A percentile compares a stretch with the other conserved stretches of the same genome.
Conservation (phyloP, 2,888 invertebrate species). For the Emmelina monodactyla region DNA sequence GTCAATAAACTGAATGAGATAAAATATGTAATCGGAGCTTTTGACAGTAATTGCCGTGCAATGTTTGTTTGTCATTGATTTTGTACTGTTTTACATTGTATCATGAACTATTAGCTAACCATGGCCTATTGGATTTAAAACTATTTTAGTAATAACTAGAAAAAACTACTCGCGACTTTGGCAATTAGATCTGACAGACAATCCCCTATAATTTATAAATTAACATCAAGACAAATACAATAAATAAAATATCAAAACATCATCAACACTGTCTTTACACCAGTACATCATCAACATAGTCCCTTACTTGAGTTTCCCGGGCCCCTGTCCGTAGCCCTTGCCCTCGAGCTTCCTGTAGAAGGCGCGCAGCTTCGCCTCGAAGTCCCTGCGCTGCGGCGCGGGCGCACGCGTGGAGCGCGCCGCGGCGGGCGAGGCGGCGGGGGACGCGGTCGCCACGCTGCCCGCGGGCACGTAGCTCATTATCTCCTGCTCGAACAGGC, state of each 20-base stretch:
- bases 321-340: constrained; percentile 97
- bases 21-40: too few relatives aligned
- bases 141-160: too few relatives aligned
- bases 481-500: constrained; percentile 97
- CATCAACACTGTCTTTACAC: neutral
- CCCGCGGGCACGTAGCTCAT: constrained; percentile 92
- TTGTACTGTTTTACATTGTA: too few relatives aligned
- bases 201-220: too few relatives aligned
- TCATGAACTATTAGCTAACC: too few relatives aligned
- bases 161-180: too few relatives aligned
- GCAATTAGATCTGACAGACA: too few relatives aligned
- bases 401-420: constrained; percentile 83
- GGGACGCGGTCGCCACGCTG: constrained; percentile 65
- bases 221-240: neutral
- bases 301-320: constrained; percentile 93
- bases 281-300: neutral
- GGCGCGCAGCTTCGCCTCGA: constrained; percentile 92
- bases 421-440: constrained; percentile 83
- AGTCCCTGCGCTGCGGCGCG: constrained; percentile 91
- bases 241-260: neutral
- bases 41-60: too few relatives aligned
- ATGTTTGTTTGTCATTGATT: too few relatives aligned
- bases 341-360: constrained; percentile 95
- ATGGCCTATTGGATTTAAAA: too few relatives aligned
- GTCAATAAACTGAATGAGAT: too few relatives aligned